phyloP scores from a whole-genome alignment of 2,888 invertebrate species.

The Germaria angustata region DNA sequence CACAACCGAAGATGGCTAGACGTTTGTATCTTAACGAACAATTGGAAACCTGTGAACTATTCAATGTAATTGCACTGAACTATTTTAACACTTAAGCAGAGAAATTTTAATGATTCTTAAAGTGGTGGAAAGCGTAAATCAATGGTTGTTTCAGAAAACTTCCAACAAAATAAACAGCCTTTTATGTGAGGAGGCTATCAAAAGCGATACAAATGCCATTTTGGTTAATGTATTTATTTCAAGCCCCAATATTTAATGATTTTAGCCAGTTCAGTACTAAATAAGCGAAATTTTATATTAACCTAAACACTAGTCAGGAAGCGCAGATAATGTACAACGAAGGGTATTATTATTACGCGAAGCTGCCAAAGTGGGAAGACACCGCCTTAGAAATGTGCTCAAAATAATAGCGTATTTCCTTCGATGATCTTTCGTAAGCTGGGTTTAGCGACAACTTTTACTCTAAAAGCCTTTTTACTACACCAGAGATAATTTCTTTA shows the following conservation, averaged over 20 bases:
- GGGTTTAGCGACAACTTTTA: slow-evolving; percentile 86
- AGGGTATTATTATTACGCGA: slow-evolving; percentile 80
- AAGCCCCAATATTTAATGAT: slow-evolving; percentile 88
- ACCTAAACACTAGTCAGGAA: slow-evolving; percentile 78
- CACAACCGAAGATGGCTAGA: slow-evolving; percentile 83
- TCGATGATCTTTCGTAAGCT: slow-evolving; percentile 86
- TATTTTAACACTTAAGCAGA: slow-evolving; percentile 85
- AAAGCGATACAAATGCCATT: slow-evolving; percentile 83
- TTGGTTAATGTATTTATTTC: slow-evolving; percentile 93
- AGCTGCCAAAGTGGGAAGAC: slow-evolving; percentile 81
- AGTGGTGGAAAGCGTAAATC: slow-evolving; percentile 84
- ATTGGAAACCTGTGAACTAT: slow-evolving; percentile 81
- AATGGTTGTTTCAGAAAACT: slow-evolving; percentile 90
- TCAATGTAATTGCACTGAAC: slow-evolving; percentile 82
- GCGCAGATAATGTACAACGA: slow-evolving; percentile 87
- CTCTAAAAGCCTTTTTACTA: slow-evolving; percentile 82
- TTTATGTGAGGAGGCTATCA: slow-evolving; percentile 82
- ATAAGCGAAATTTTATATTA: slow-evolving; percentile 82
- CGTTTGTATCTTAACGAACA: slow-evolving; percentile 85
- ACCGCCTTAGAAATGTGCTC: slow-evolving; percentile 87
- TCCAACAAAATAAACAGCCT: slow-evolving; percentile 89
- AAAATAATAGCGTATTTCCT: slow-evolving; percentile 84
- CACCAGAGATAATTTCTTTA: slow-evolving; percentile 84
- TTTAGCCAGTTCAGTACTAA: slow-evolving; percentile 80
- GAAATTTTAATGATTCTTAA: slow-evolving; percentile 82